Evolutionary conservation across 2,113 vertebrate species (phyloP).

Genomic region (Asarcornis scutulata): DNA sequence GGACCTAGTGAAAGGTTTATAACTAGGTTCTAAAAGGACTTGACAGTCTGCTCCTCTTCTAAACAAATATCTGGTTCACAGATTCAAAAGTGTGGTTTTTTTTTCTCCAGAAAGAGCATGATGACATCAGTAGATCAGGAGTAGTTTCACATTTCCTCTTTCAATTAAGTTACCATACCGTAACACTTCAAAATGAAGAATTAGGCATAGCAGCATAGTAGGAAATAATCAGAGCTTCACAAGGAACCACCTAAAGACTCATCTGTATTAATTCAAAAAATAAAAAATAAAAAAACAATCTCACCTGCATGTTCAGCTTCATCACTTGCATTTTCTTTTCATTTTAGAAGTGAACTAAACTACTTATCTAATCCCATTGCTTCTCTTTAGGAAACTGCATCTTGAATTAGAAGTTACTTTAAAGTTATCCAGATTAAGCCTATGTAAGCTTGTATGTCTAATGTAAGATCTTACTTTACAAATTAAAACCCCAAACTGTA

Average conservation of each 20-base stretch:
- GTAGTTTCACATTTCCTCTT: neutral
- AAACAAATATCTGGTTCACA: neutral
- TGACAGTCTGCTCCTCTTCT: neutral
- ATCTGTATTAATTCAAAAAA: neutral
- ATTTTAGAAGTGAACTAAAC: neutral
- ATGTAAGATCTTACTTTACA: neutral
- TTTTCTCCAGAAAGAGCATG: neutral
- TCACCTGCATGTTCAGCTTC: neutral
- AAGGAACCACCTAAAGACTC: neutral
- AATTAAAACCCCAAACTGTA: neutral
- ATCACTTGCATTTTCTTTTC: neutral
- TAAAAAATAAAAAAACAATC: neutral
- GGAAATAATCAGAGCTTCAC: neutral
- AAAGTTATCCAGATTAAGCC: neutral
- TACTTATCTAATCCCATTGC: neutral
- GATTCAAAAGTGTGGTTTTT: neutral
- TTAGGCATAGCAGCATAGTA: neutral
- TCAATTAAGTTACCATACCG: neutral
- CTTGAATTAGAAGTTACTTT: neutral
- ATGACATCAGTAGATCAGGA: neutral
- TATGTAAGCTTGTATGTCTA: neutral
- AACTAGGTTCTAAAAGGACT: neutral
- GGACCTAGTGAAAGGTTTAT: neutral
- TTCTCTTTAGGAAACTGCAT: neutral
- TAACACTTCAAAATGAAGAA: neutral